Evolutionary conservation across 2,888 invertebrate genomes (phyloP), one percentile per base, ranked within the genome.

Genomic region (Seira ritae): DNA sequence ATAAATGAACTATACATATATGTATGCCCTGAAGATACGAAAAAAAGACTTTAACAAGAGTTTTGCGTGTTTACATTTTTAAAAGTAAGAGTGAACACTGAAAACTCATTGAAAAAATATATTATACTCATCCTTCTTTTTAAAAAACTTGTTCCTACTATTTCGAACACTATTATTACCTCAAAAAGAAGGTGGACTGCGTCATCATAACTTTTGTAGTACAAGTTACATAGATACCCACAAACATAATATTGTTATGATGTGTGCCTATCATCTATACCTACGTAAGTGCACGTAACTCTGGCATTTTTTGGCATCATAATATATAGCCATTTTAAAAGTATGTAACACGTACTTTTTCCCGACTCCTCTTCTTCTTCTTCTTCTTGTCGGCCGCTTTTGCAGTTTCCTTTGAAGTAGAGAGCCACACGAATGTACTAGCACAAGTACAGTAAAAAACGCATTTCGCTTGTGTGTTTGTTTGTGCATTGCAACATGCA

Each of bases 31-130:
- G 15, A 15, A 67, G 23, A 67, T 24, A 67, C n/a, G n/a, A n/a
- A n/a, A n/a, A 4, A 22, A 22, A 23, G 55, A n/a, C n/a, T n/a
- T n/a, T 46, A 69, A 80, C 80, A 80, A 31, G 75, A 31, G 75
- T 80, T 80, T 80, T 74, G 80, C 80, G 80, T 80, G 80, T 80
- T 46, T 75, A 62, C 31, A 73, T 17, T 42, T 42, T 42, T 42
- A 42, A 42, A 42, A 42, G 42, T 42, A 42, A 42, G 42, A 42
- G 42, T 42, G 42, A 42, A 42, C 42, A 42, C 42, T n/a, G n/a
- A n/a, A n/a, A n/a, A n/a, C n/a, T 42, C 42, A 42, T 8, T 42
- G 42, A 42, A 42, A 42, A 42, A 42, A n/a, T n/a, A n/a, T n/a
- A n/a, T n/a, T n/a, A n/a, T n/a, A 42, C 42, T 42, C 42, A 42